Percentiles rank a stretch among this genome's conserved stretches.
These are phyloP conservation scores for Cantharis flavilabris DNA, from an alignment of 2,888 invertebrate species.

Conservation along the genomic window DNA sequence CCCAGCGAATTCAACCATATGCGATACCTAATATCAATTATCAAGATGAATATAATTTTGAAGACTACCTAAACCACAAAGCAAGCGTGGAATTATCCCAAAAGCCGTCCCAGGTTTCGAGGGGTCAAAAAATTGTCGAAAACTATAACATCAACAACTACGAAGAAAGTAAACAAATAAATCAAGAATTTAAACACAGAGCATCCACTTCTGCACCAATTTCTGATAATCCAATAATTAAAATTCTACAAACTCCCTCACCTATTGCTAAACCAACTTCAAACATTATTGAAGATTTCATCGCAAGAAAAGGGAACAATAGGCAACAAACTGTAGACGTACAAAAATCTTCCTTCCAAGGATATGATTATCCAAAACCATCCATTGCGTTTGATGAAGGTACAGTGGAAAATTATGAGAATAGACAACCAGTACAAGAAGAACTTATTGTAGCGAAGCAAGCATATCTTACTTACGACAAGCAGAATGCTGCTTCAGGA, in stretches of 20 bases:
- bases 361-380: slow-evolving; percentile 43
- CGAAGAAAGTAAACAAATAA: background rate
- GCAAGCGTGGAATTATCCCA: background rate
- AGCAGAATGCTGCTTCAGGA: background rate
- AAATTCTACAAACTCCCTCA: background rate
- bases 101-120: background rate
- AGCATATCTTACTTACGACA: slow-evolving; percentile 46
- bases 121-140: background rate
- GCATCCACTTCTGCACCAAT: background rate
- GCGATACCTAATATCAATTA: background rate
- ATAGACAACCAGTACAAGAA: slow-evolving; percentile 43
- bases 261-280: background rate
- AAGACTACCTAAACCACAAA: background rate
- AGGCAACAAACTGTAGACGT: background rate
- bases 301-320: background rate
- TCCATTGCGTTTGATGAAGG: slow-evolving; percentile 48
- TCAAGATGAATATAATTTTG: background rate
- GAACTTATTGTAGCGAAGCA: slow-evolving; percentile 48
- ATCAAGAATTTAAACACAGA: no score
- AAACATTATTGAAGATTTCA: slow-evolving; percentile 4
- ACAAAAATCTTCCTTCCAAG: background rate
- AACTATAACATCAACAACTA: no score
- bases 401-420: slow-evolving; percentile 43
- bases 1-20: background rate
- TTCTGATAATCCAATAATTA: background rate